Evolutionary conservation across 2,797 vertebrate genomes (phyloP), one percentile per base, ranked within the genome.

Genomic region (Enteromius fasciolatus): DNA sequence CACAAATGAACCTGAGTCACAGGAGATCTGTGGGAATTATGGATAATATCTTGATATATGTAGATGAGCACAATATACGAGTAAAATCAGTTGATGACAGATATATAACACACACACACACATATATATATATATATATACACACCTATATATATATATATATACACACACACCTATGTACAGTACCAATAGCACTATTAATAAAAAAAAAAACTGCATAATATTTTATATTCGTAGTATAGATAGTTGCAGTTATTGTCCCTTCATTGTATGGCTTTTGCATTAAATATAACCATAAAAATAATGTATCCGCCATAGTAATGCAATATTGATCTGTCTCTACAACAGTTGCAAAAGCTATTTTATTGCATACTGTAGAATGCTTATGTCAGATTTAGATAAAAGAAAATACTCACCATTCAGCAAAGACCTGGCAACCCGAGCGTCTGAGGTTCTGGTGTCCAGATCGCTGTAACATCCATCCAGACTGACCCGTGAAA

Each of bases 401-500:
- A 15, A 66, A 41, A 76, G 4, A 25, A 12, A 23, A 57, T 1
- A 59, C 54, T 77, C 75, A 48, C 75, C 59, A 9, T 44, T 63
- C 25, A 63, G 25, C 57, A 28, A 28, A 61, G 25, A 63, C 25
- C 25, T 63, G 59, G 59, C 59, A 75, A 57, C 73, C 10, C 50
- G 20, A 36, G 50, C 57, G 10, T n/a, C 67, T 44, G 1, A 14
- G 20, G 20, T 39, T 39, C 6, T 41, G 36, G 39, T 61, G 59
- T 59, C 39, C 39, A 76, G 54, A 63, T 76, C 6, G 15, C 17
- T 20, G 39, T 76, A 17, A 33, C 18, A 63, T 63, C 33, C 41
- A 25, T 63, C 59, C 25, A 33, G 59, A 63, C 5, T 31, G 76
- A 67, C 76, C 76, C 31, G 8, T 67, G 46, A 52, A 75, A 78